Base-by-base conservation (phyloP, 2,797 vertebrate species). In the Perodicticus potto region DNA sequence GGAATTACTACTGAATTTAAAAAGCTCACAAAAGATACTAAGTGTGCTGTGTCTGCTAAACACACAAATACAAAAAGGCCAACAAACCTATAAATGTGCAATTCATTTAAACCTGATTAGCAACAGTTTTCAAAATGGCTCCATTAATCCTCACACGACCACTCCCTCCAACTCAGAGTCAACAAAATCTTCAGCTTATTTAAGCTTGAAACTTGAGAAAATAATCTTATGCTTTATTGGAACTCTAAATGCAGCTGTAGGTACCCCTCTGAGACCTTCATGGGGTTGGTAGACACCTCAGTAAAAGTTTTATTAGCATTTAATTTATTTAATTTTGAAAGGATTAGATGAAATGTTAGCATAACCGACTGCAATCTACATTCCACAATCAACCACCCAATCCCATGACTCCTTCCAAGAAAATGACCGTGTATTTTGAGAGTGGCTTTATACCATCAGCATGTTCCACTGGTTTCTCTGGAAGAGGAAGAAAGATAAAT, bases 291-390 rank as follows among this genome's bases (percentile, higher is more conserved):
- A 92, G 96, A 96, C 96, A 97, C 89, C 96, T 98, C 86, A 90
- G 93, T 95, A 97, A 98, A 97, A 90, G 77, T 97, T 98, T 98
- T 98, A 97, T 94, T 89, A 97, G 85, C 95, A 89, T 98, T 98
- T 98, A 97, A 98, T 98, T 97, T 98, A 97, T 97, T 98, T 98
- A 65, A 98, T 98, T 98, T 98, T 97, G 91, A 98, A 96, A 17
- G 90, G 81, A 97, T 98, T 98, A 98, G 97, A 97, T 59, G 61
- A 93, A 97, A 98, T 95, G 93, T 95, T 98, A 74, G 22, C 70
- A 94, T 97, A 94, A 97, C 82, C 95, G 83, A 83, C 10, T 92
- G 81, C 78, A 92, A 69, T 92, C 95, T 84, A 80, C 95, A 97
- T 96, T 98, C 86, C 93, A 90, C 72, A 86, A 55, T 91, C 97